phyloP scores from a whole-genome alignment of 2,888 invertebrate species.

The Allygus modestus region DNA sequence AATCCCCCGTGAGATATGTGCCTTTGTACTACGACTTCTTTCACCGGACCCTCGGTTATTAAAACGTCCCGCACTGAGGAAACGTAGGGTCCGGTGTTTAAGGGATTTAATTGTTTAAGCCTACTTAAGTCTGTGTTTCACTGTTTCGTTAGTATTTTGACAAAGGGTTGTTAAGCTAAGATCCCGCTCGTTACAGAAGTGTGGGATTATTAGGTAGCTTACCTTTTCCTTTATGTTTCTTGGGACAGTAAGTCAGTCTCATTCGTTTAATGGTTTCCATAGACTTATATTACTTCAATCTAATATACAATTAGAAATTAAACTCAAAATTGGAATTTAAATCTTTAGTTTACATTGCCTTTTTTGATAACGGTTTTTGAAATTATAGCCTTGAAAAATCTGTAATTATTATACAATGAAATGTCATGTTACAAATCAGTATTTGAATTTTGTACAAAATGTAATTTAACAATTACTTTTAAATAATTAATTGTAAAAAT shows the following conservation, averaged over 20 bases:
- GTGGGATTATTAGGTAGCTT: neutral
- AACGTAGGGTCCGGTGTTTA: neutral
- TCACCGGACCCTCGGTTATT: slow-evolving; percentile 30
- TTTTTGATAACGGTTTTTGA: too few species aligned
- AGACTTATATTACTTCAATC: too few species aligned
- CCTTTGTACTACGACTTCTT: slow-evolving; percentile 39
- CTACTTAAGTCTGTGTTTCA: slow-evolving; percentile 40
- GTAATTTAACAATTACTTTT: too few species aligned
- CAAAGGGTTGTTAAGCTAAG: slow-evolving; percentile 33
- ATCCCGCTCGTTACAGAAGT: slow-evolving; percentile 13
- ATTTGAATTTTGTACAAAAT: too few species aligned
- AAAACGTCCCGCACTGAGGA: neutral
- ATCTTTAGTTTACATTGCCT: too few species aligned
- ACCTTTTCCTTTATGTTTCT: slow-evolving; percentile 14
- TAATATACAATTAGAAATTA: too few species aligned
- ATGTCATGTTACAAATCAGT: too few species aligned
- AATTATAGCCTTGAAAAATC: too few species aligned
- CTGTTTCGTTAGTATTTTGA: slow-evolving; percentile 44
- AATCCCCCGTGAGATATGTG: slow-evolving; percentile 17
- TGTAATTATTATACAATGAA: too few species aligned
- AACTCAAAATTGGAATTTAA: too few species aligned
- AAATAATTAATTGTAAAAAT: too few species aligned
- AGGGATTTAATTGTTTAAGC: slow-evolving; percentile 42
- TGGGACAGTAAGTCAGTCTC: neutral
- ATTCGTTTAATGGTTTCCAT: too few species aligned